These are phyloP conservation scores for Pachliopta kotzebuea DNA, from an alignment of 2,888 invertebrate genomes.

Conservation along the genomic window DNA sequence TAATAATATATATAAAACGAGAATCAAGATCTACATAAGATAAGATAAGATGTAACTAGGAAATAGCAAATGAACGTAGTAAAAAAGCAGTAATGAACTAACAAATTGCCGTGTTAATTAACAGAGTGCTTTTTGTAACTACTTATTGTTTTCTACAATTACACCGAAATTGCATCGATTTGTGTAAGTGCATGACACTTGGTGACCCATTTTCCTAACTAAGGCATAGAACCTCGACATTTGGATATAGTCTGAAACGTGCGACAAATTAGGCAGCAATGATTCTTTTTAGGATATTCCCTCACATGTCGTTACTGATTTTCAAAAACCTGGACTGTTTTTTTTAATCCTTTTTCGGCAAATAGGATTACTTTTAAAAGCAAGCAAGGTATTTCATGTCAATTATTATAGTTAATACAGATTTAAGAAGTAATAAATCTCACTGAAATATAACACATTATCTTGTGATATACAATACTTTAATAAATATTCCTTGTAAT, in stretches of 20 bases:
- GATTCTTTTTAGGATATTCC: conserved; percentile 52
- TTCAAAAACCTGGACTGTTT: background rate
- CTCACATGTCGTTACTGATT: background rate
- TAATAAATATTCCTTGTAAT: no score
- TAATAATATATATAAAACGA: background rate
- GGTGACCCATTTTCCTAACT: conserved; percentile 73
- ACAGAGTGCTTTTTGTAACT: background rate
- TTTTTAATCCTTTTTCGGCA: background rate
- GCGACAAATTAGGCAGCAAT: conserved; percentile 52
- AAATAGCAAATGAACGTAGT: background rate
- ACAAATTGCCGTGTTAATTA: background rate
- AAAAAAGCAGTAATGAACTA: background rate
- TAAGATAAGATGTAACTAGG: background rate
- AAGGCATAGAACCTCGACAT: conserved; percentile 59
- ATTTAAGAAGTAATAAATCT: no score
- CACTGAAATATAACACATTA: no score
- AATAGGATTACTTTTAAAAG: background rate
- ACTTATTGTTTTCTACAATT: conserved; percentile 9
- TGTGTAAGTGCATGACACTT: conserved; percentile 60
- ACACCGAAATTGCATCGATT: conserved; percentile 59
- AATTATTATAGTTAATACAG: no score
- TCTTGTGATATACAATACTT: no score
- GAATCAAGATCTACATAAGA: background rate
- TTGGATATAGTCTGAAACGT: conserved; percentile 56
- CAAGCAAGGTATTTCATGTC: background rate